phyloP scores from a whole-genome alignment of 2,888 invertebrate genomes.

The Druceiella hillmani region DNA sequence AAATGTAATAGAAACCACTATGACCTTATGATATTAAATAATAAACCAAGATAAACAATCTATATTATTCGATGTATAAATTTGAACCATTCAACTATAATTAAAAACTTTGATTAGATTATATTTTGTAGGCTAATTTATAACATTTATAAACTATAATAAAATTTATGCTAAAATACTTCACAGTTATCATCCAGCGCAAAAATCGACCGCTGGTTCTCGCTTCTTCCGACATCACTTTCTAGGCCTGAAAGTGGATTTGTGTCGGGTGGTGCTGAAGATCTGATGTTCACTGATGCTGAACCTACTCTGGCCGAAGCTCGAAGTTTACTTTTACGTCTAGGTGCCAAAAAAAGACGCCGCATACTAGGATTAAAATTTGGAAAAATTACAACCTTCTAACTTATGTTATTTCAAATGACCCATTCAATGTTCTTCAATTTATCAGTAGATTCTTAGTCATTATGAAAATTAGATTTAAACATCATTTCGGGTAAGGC shows the following conservation, averaged over 20 bases:
- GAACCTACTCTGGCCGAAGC: constrained; percentile 62
- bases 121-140: constrained; percentile 11
- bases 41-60: too few species aligned
- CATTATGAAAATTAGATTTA: too few species aligned
- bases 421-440: too few species aligned
- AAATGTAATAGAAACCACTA: too few species aligned
- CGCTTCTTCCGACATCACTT: constrained; percentile 58
- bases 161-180: constrained; percentile 18
- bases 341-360: constrained; percentile 65
- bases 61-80: too few species aligned
- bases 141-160: constrained; percentile 7
- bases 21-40: too few species aligned
- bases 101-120: too few species aligned
- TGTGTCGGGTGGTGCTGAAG: constrained; percentile 60
- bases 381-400: constrained; percentile 68
- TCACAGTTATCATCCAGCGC: constrained; percentile 67
- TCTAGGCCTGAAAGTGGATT: constrained; percentile 76
- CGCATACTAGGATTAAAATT: constrained; percentile 63
- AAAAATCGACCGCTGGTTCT: constrained; percentile 79
- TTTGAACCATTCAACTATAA: too few species aligned
- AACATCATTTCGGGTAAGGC: too few species aligned
- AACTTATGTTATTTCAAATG: too few species aligned
- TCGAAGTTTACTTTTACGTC: constrained; percentile 60
- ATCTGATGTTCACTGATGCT: constrained; percentile 46
- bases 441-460: too few species aligned